phyloP scores from a whole-genome alignment of 2,113 vertebrate genomes.

The Phalacrocorax brasilianus region DNA sequence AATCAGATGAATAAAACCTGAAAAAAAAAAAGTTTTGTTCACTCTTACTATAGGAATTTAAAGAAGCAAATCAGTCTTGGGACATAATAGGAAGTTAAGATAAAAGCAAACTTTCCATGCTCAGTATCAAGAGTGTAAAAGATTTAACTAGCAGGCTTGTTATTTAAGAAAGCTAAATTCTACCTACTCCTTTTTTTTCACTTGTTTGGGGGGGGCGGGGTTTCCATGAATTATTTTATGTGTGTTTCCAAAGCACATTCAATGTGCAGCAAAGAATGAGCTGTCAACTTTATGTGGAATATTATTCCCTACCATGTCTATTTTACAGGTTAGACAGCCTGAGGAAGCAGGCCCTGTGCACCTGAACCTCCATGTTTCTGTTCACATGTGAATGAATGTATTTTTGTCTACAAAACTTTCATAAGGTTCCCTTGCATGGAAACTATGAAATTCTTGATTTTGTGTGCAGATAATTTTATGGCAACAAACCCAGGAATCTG shows the following conservation, averaged over 20 bases:
- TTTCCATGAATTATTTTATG: background rate
- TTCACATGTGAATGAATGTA: rapidly evolving
- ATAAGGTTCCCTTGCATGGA: background rate
- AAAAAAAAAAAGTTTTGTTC: background rate
- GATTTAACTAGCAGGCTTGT: background rate
- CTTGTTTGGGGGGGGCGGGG: rapidly evolving
- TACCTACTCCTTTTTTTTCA: background rate
- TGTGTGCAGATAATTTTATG: background rate
- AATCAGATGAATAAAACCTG: background rate
- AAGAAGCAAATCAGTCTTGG: background rate
- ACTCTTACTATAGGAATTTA: background rate
- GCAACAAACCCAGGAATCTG: background rate
- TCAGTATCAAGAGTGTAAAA: background rate
- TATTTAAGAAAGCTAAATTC: background rate
- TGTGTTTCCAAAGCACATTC: background rate
- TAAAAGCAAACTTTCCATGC: background rate
- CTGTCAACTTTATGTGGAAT: background rate
- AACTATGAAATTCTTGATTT: background rate
- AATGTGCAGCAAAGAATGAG: background rate
- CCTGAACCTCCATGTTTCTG: background rate
- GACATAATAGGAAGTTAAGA: background rate
- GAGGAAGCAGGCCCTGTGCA: background rate
- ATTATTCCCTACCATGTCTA: background rate
- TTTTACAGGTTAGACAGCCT: background rate
- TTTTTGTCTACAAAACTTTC: background rate